Evolutionary conservation across 2,113 vertebrate species (phyloP), one percentile per base, ranked within the genome.

Genomic region (Oreotrochilus melanogaster): DNA sequence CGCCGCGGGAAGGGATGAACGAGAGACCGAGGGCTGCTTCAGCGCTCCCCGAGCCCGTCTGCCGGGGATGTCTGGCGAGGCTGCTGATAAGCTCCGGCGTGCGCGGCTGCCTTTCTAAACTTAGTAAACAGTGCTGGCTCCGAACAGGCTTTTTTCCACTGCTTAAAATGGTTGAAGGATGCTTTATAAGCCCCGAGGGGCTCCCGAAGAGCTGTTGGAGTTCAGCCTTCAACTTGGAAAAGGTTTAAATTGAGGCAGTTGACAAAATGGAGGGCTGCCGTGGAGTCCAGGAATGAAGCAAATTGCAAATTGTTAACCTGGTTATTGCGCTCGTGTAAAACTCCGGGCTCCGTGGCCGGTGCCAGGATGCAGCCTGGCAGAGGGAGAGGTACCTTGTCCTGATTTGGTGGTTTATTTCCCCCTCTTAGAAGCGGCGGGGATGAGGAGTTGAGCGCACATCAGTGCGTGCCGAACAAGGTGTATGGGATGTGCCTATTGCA

Each of bases 231-330:
- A 3, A 23, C 39, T 88, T 27, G 69, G 56, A 37, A 42, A 62
- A 69, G 18, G 37, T 72, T 86, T 78, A 92, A 95, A 94, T 91
- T 76, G 90, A 86, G 71, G 67, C 71, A 28, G 88, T 7, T 87
- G 92, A 96, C 95, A 96, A 96, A 96, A 96, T 96, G 93, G 95
- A 96, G 96, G 96, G 93, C 82, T 89, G 88, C 84, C 12, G 67
- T 3, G 58, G 79, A 87, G 69, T 27, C 91, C 67, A 31, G 80
- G 69, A 66, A 61, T 0, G 28, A 83, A 50, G 89, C 65, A 54
- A 62, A 66, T 28, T 53, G 88, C 48, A 6, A 56, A 50, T 78
- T 56, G 88, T 79, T 81, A 89, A 91, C 89, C 92, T 91, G 92
- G 81, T 47, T 47, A 4, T 31, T 27, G 92, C 14, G 24, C 21